Conservation (phyloP, 2,113 vertebrate species). For the Fulmarus glacialis region DNA sequence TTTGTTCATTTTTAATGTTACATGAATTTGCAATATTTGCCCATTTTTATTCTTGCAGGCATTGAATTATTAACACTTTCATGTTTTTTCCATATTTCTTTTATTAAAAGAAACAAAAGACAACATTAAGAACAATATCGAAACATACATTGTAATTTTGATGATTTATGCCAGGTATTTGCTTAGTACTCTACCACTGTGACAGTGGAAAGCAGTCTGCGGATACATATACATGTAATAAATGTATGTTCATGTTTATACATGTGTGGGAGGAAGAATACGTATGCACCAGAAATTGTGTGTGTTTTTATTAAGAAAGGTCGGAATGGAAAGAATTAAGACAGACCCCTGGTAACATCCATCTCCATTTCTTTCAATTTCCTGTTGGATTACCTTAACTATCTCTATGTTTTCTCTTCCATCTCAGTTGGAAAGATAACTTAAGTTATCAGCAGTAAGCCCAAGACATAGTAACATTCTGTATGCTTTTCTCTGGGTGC, state of each 20-base stretch:
- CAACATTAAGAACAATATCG: background rate
- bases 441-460: background rate
- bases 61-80: background rate
- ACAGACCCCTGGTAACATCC: background rate
- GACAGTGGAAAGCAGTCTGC: background rate
- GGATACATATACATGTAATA: background rate
- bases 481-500: background rate
- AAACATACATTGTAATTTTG: background rate
- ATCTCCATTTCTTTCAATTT: slow-evolving; percentile 45
- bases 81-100: background rate
- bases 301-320: slow-evolving; percentile 18
- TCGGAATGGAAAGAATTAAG: slow-evolving; percentile 25
- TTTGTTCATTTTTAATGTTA: background rate
- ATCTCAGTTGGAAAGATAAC: background rate
- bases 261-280: background rate
- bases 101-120: background rate
- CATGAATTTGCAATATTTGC: background rate
- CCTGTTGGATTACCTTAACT: slow-evolving; percentile 34
- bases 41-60: background rate
- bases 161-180: background rate
- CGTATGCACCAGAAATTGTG: background rate
- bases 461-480: background rate
- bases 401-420: slow-evolving; percentile 15
- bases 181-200: background rate
- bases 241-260: background rate